A percentile compares a stretch with the other conserved stretches of the same genome.
phyloP scores from a whole-genome alignment of 2,113 vertebrate species.

The Labeo rohita region DNA sequence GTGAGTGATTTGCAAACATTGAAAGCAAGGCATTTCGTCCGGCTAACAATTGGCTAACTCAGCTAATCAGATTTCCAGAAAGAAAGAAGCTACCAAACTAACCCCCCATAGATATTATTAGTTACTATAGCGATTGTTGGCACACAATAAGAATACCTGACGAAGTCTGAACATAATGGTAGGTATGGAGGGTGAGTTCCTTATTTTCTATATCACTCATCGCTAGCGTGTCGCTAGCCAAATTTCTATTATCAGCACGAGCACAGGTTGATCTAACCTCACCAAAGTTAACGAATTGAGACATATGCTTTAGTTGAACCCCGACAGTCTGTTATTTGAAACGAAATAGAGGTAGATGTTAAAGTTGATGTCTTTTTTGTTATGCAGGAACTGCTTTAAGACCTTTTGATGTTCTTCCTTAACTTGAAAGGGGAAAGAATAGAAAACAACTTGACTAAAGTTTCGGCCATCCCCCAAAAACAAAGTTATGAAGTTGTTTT shows the following conservation, averaged over 20 bases:
- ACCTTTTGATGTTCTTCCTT: slow-evolving; percentile 49
- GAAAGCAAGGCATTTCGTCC: slow-evolving; percentile 66
- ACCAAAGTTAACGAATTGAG: not conserved
- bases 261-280: slow-evolving; percentile 5
- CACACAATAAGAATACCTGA: slow-evolving; percentile 61
- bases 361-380: slow-evolving; percentile 46
- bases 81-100: slow-evolving; percentile 26
- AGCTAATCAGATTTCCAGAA: slow-evolving; percentile 54
- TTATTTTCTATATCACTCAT: slow-evolving; percentile 61
- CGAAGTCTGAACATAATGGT: slow-evolving; percentile 62
- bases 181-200: slow-evolving; percentile 75
- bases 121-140: slow-evolving; percentile 31
- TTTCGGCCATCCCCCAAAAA: not conserved
- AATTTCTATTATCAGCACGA: slow-evolving; percentile 28
- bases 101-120: not conserved
- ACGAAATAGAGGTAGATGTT: slow-evolving; percentile 22
- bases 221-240: slow-evolving; percentile 50
- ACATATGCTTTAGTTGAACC: not conserved
- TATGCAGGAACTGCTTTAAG: slow-evolving; percentile 51
- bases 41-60: slow-evolving; percentile 68
- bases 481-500: not conserved
- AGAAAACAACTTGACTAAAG: slow-evolving; percentile 31
- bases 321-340: not conserved
- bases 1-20: slow-evolving; percentile 69
- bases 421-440: slow-evolving; percentile 48